Evolutionary conservation across 37 sponge, comb jelly and placozoan species (phyloP).

Genomic region (Cliona cf. orientalis): DNA sequence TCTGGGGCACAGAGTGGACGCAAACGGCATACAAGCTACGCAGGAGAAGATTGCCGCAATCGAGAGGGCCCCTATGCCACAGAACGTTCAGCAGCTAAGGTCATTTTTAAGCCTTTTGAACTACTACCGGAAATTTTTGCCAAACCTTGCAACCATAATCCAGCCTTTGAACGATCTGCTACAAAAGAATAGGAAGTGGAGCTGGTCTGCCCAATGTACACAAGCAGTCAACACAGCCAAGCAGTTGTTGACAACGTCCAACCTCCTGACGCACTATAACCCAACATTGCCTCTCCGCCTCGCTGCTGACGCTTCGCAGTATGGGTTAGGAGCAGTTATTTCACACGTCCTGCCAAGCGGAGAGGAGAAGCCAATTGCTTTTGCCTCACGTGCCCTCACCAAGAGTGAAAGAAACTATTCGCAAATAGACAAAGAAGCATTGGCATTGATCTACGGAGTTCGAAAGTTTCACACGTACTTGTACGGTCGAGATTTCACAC

Average conservation of each 20-base stretch:
- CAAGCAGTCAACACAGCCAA: constrained; percentile 14
- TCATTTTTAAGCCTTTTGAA: constrained; percentile 28
- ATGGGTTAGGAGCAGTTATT: constrained; percentile 49
- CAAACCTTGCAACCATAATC: constrained; percentile 21
- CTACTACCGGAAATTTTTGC: constrained; percentile 55
- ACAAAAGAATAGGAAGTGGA: constrained; percentile 29
- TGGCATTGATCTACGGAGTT: constrained; percentile 1
- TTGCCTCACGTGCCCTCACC: constrained; percentile 15
- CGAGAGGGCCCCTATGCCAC: constrained; percentile 15
- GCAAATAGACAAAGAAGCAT: constrained; percentile 13
- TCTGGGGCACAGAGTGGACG: constrained; percentile 17
- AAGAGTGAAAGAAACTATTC: constrained; percentile 4
- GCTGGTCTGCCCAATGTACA: constrained; percentile 3
- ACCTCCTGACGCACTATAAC: constrained; percentile 42
- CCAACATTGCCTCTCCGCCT: constrained; percentile 2
- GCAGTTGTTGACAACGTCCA: constrained; percentile 16
- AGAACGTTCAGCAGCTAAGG: constrained; percentile 24
- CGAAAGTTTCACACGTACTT: constrained; percentile 1
- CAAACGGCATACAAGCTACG: constrained; percentile 9
- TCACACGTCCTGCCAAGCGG: constrained; percentile 40
- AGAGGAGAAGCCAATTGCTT: constrained; percentile 32
- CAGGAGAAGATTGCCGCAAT: constrained; percentile 24
- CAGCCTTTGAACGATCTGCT: constrained; percentile 43
- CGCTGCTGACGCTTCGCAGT: constrained; percentile 30
- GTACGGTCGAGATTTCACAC: not conserved